Evolutionary conservation across 2,888 invertebrate species (phyloP), one percentile per base, ranked within the genome.

Genomic region (Zele albiditarsus): DNA sequence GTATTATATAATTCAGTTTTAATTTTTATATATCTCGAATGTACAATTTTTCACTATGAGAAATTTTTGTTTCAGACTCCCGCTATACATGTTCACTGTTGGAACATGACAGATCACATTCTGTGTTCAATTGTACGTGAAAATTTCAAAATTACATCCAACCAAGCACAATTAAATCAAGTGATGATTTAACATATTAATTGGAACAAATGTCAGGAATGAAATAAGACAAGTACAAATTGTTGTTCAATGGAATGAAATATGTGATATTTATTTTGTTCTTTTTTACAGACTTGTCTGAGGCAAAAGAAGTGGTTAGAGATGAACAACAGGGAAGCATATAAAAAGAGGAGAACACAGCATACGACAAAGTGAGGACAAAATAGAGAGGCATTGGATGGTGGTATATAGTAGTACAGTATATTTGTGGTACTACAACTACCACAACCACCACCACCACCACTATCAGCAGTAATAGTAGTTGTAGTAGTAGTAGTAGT

Each of bases 261-360:
- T 20, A 20, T 20, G 23, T 20, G 20, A 53, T n/a, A 46, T 46
- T 2, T n/a, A 46, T 46, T n/a, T n/a, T 46, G 49, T 65, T 60
- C 5, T 49, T 71, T 66, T 66, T 10, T 53, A 53, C 20, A 27
- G 66, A 38, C 69, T 73, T 69, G 71, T 77, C 73, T 63, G 66
- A 70, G 16, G n/a, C 49, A 25, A 75, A 75, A 77, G 53, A 53
- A 53, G 20, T 60, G 42, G 63, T 60, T 66, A 14, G 25, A 60
- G 28, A 60, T 27, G 60, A 60, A 60, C 60, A 60, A 16, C 60
- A 28, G 25, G 28, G 25, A 27, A 60, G 27, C 27, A 6, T 25
- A 3, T 2, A 60, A 60, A 60, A 27, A 27, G 25, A 60, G 60
- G 12, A 60, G 12, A 60, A 28, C 27, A 28, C 28, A 60, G 1